Base-by-base conservation (phyloP, 2,888 invertebrate species). In the Amphipoea oculea region DNA sequence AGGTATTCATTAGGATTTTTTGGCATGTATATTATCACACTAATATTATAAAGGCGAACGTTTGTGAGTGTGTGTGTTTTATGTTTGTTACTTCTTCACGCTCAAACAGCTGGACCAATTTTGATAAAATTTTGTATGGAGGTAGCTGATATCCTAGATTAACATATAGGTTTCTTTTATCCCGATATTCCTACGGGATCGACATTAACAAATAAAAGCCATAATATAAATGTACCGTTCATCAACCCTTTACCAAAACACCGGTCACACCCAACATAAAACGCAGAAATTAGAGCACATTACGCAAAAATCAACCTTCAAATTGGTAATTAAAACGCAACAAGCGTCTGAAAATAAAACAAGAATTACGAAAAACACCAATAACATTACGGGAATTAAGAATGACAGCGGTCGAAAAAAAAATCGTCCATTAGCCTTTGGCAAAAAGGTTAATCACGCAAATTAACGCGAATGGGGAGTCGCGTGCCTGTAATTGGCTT, bases 361-460 rank as follows among this genome's bases (percentile, higher is more conserved):
- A 85, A 79, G 81, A 72, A 63, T 68, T 48, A 70, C 40, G 12
- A 86, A 72, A 76, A 78, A 83, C 75, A 81, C 81, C 87, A 88
- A 90, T 89, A 90, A 88, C 83, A 87, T 88, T 65, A 85, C 66
- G 72, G 57, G 79, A 85, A 87, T 86, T 91, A 87, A 91, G 86
- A 89, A 75, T 87, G 92, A 91, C 91, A 90, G 90, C 82, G 87
- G 79, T 81, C 78, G 87, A 83, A 90, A 93, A 93, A 93, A 94
- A 93, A 89, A 82, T 83, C 82, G 78, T 67, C 91, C 92, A 91
- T 92, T 93, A 91, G 89, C 86, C 89, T 70, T 75, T 69, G 57
- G 92, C 92, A 93, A 94, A 95, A 94, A 94, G 93, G 94, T 93
- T 94, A 94, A 94, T 94, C 93, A 91, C 93, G 78, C 84, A 89